Percentiles rank a stretch among this genome's conserved stretches.
phyloP scores from a whole-genome alignment of 2,797 vertebrate genomes.

The Propithecus deckenii region DNA sequence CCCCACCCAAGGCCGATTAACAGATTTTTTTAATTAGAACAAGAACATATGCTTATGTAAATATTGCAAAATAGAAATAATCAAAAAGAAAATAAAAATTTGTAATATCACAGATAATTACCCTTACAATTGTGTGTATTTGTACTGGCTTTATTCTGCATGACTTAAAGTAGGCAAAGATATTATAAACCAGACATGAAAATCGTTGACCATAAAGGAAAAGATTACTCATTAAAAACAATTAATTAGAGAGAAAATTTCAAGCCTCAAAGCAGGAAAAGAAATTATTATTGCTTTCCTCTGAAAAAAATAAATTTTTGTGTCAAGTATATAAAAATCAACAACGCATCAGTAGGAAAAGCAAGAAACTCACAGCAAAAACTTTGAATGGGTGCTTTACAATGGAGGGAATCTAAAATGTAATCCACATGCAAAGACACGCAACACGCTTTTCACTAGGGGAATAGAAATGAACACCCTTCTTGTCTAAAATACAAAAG shows the following conservation, averaged over 20 bases:
- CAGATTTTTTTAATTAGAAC: background rate
- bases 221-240: background rate
- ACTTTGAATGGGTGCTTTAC: background rate
- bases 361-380: background rate
- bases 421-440: fast-evolving
- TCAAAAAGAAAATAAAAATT: background rate
- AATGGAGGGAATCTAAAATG: background rate
- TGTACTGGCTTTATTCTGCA: background rate
- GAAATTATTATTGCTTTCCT: background rate
- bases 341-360: background rate
- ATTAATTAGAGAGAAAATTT: background rate
- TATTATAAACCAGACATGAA: background rate
- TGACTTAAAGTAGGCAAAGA: background rate
- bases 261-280: background rate
- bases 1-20: too few relatives aligned
- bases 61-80: background rate
- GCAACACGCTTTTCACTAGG: background rate
- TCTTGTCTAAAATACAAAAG: background rate
- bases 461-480: background rate
- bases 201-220: background rate
- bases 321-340: background rate
- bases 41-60: background rate
- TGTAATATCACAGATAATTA: background rate
- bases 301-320: background rate
- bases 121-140: background rate